These are phyloP conservation scores for Bufo gargarizans DNA, from an alignment of 2,113 vertebrate species.

Conservation along the genomic window DNA sequence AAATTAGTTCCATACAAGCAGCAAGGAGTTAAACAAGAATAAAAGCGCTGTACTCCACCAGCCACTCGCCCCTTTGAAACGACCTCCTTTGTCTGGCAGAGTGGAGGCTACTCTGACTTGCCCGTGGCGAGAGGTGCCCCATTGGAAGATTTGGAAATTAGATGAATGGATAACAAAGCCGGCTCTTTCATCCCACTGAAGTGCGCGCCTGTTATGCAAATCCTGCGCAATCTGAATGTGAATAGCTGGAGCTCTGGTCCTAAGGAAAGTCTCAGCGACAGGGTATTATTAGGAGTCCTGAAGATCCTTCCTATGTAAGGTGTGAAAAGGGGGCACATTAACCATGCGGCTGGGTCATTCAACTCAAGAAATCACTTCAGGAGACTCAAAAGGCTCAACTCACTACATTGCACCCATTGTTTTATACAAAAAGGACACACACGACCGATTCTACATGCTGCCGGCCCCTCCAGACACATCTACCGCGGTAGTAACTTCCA, in stretches of 20 bases:
- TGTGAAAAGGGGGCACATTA: constrained; percentile 42
- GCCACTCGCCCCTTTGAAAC: background rate
- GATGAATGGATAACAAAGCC: constrained; percentile 19
- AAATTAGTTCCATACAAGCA: background rate
- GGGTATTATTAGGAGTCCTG: constrained; percentile 6
- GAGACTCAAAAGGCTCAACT: constrained; percentile 51
- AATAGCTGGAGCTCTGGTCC: constrained; percentile 30
- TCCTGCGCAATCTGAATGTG: constrained; percentile 38
- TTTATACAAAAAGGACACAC: constrained; percentile 11
- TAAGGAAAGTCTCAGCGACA: constrained; percentile 11
- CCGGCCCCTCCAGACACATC: background rate
- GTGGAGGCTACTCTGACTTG: background rate
- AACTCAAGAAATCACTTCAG: constrained; percentile 38
- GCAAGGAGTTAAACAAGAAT: background rate
- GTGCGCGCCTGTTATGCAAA: constrained; percentile 51
- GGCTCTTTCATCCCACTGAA: constrained; percentile 44
- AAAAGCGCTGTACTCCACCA: background rate
- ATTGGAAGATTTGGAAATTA: constrained; percentile 39
- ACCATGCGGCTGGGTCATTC: constrained; percentile 11
- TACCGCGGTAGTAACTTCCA: too few relatives aligned
- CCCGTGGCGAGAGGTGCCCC: constrained; percentile 27
- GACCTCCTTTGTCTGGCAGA: constrained; percentile 1
- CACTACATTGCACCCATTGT: constrained; percentile 32
- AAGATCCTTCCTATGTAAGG: constrained; percentile 25
- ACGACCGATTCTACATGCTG: background rate